phyloP scores from a whole-genome alignment of 2,113 vertebrate genomes.

The Fregetta grallaria region DNA sequence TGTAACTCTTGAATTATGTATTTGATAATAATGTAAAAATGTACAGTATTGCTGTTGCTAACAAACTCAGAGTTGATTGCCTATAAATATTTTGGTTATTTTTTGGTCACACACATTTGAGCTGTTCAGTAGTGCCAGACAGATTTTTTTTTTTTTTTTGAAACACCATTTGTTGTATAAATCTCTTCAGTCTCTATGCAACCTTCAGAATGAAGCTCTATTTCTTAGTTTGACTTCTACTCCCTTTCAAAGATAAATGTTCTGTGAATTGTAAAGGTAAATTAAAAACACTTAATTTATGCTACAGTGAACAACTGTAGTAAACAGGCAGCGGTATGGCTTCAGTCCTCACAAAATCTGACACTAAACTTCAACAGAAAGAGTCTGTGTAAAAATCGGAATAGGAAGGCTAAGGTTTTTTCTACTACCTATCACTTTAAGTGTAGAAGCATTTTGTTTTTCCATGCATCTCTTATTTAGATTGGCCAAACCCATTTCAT shows the following conservation, averaged over 20 bases:
- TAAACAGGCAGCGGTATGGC: neutral
- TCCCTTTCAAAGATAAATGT: neutral
- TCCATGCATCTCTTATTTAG: neutral
- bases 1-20: slow-evolving; percentile 75
- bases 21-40: slow-evolving; percentile 79
- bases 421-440: neutral
- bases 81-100: slow-evolving; percentile 74
- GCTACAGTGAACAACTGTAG: neutral
- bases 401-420: neutral
- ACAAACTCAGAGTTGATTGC: slow-evolving; percentile 71
- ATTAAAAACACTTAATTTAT: neutral
- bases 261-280: neutral
- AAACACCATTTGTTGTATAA: slow-evolving; percentile 51
- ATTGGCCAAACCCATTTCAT: neutral
- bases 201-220: slow-evolving; percentile 41
- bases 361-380: neutral
- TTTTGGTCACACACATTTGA: slow-evolving; percentile 68
- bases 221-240: slow-evolving; percentile 2
- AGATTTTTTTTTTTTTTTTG: slow-evolving; percentile 12
- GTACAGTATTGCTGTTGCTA: slow-evolving; percentile 80
- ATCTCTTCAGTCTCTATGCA: slow-evolving; percentile 71
- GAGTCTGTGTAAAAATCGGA: neutral
- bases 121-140: slow-evolving; percentile 59
- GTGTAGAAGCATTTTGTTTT: neutral
- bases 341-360: neutral